Evolutionary conservation across 2,888 invertebrate genomes (phyloP), one percentile per base, ranked within the genome.

Genomic region (Sesia apiformis): DNA sequence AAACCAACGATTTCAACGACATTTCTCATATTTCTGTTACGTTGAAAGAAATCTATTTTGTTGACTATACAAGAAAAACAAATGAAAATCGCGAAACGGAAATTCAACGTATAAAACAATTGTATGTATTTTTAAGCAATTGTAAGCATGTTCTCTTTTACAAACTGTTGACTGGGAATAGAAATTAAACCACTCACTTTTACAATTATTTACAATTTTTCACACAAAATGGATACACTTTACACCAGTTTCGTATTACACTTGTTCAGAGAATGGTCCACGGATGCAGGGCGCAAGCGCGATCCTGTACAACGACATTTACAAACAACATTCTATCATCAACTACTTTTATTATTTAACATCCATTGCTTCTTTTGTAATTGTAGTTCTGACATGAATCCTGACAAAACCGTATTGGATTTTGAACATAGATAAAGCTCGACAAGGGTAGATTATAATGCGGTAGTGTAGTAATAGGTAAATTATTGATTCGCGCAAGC

Each of bases 401-500:
- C 1, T 6, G 52, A 4, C 51, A 61, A 69, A 52, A 6, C 57
- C 63, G 72, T 69, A 64, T 72, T 78, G 78, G 60, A 69, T 60
- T 7, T 1, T 5, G 4, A 23, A 23, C 2, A 23, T 23, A 23
- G 1, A 23, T 23, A 23, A 23, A 23, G 23, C 2, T 23, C 4
- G 23, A 3, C 0, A 46, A 46, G 46, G 3, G 5, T 46, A 3
- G 0, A 7, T 46, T n/a, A 8, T 60, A 56, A 49, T 60, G 50
- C 67, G 61, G 64, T 23, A 23, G 23, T 80, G 65, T 56, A 38
- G 59, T 60, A 49, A 54, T 52, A 65, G 70, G 63, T 52, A 61
- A 52, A 63, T 71, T 87, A 88, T 88, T 77, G 88, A 88, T 88
- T 82, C 70, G 74, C 88, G 88, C 84, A 84, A 65, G 88, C 88